Evolutionary conservation across 2,797 vertebrate genomes (phyloP).

Genomic region (Micrastur ruficollis): DNA sequence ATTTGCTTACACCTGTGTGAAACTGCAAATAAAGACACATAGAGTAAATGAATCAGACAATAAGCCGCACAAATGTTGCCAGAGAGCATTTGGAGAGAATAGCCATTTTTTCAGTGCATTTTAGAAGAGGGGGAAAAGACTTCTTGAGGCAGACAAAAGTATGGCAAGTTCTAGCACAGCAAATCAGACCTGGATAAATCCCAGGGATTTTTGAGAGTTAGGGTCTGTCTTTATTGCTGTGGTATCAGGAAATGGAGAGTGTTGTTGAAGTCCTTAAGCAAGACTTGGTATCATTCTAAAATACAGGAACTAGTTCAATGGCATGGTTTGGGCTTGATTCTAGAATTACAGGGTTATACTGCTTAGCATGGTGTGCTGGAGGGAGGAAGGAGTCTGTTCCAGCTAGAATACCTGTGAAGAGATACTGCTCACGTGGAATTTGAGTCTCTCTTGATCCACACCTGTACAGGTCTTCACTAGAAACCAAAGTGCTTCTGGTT

Average conservation of each 20-base stretch:
- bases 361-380: not conserved
- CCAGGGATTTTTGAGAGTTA: not conserved
- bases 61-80: not conserved
- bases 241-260: not conserved
- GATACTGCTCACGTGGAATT: fast-evolving
- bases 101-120: not conserved
- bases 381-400: not conserved
- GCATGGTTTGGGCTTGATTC: not conserved
- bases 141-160: not conserved
- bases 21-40: not conserved
- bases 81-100: not conserved
- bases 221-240: not conserved
- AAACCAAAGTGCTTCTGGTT: not conserved
- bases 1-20: not conserved
- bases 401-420: not conserved
- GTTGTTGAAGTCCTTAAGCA: not conserved
- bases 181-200: not conserved
- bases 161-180: not conserved
- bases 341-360: not conserved
- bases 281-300: not conserved
- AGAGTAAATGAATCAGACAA: not conserved
- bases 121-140: not conserved
- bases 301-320: not conserved
- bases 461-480: not conserved
- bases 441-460: not conserved